Evolutionary conservation across 2,113 vertebrate genomes (phyloP), one percentile per base, ranked within the genome.

Genomic region (Variabilichromis moorii): DNA sequence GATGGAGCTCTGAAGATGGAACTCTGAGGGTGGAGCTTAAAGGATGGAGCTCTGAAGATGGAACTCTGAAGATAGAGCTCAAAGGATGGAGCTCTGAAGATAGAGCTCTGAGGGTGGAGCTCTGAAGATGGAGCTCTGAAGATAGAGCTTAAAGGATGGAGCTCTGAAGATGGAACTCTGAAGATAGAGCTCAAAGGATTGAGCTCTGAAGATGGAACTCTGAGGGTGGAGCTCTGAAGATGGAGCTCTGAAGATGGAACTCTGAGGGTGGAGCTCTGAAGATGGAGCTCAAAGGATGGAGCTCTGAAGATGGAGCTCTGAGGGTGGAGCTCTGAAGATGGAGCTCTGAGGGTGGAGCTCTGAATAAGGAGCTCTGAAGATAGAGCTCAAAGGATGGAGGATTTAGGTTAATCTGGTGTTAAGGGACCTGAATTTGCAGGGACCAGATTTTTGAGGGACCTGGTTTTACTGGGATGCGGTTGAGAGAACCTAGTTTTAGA

Each of bases 1-100:
- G 8, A 1, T 10, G 1, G 2, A 9, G 8, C 50, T 9, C 17
- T 5, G 2, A 51, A 0, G 14, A 8, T 2, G 16, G 47, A 50
- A 0, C 2, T 3, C 17, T 9, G 2, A 50, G 0, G 3, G 0
- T 3, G 47, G 8, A 2, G 2, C 8, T 19, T 1, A 0, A 1
- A 42, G 1, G 9, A 4, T 2, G 4, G 2, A 9, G 8, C 28
- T 31, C 8, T 7, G 2, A 42, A 0, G 12, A 0, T 42, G 40
- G 6, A 6, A 2, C 12, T 13, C 24, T 2, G 0, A 40, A 0
- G 2, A 0, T 37, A 10, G 37, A 4, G 3, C 45, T 45, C 13
- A 2, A 2, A 45, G 1, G 45, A 16, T 2, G 16, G 45, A 50
- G 1, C 16, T 17, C 1, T 2, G 1, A 47, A 1, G 45, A 8